Evolutionary conservation across 1,140 invertebrate species (phyloP).

Genomic region (Dendroctonus valens): DNA sequence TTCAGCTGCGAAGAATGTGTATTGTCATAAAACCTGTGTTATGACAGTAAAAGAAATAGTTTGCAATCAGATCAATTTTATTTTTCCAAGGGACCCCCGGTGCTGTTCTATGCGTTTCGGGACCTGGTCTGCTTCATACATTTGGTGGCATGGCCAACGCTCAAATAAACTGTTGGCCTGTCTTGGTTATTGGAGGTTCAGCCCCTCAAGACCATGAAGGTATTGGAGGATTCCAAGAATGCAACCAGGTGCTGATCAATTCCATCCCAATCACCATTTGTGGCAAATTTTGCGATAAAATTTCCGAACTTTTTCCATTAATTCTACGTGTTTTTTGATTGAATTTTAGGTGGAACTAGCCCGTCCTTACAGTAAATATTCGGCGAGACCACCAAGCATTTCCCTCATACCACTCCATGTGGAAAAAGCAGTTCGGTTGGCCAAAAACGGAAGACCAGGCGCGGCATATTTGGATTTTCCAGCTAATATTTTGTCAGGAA

Average conservation of each 20-base stretch:
- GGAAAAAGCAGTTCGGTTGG: slow-evolving; percentile 84
- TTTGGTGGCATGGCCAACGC: slow-evolving; percentile 95
- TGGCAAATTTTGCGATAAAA: background rate
- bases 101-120: slow-evolving; percentile 91
- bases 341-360: slow-evolving; percentile 69
- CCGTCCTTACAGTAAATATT: slow-evolving; percentile 85
- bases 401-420: slow-evolving; percentile 85
- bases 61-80: background rate
- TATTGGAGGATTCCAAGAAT: slow-evolving; percentile 95
- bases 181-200: slow-evolving; percentile 88
- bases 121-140: slow-evolving; percentile 91
- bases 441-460: slow-evolving; percentile 88
- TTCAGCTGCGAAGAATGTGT: background rate
- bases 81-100: slow-evolving; percentile 66
- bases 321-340: background rate
- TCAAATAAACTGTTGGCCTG: slow-evolving; percentile 93
- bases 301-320: background rate
- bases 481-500: slow-evolving; percentile 63
- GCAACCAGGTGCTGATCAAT: slow-evolving; percentile 61
- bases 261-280: background rate
- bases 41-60: background rate
- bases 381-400: slow-evolving; percentile 79
- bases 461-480: slow-evolving; percentile 85
- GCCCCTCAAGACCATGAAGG: slow-evolving; percentile 89
- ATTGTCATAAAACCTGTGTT: background rate